Evolutionary conservation across 2,797 vertebrate species (phyloP).

Genomic region (Gouania willdenowi): DNA sequence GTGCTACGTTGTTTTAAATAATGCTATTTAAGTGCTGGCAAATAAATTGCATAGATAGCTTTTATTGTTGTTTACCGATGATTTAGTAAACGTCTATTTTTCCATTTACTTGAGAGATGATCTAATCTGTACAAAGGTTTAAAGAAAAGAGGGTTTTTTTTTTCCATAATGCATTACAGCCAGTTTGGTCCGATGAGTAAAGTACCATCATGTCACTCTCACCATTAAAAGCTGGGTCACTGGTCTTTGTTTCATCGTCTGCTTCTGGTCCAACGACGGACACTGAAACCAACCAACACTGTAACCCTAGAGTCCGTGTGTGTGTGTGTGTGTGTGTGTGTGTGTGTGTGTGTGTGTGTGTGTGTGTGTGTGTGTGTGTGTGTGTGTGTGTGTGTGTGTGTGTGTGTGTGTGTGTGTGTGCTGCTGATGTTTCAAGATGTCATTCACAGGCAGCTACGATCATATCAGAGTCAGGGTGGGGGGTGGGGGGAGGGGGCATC

Average conservation of each 20-base stretch:
- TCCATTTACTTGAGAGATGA: constrained; percentile 54
- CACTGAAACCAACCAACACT: constrained; percentile 31
- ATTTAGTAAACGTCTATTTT: constrained; percentile 72
- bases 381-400: constrained; percentile 32
- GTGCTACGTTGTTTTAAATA: constrained; percentile 47
- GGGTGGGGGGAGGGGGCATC: constrained; percentile 39
- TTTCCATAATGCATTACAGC: constrained; percentile 62
- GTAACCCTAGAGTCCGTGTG: constrained; percentile 33
- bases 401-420: constrained; percentile 37
- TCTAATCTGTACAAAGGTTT: constrained; percentile 32
- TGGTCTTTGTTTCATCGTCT: constrained; percentile 26
- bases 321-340: constrained; percentile 39
- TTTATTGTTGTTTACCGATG: constrained; percentile 62
- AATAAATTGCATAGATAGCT: constrained; percentile 58
- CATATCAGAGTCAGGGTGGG: constrained; percentile 44
- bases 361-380: constrained; percentile 37
- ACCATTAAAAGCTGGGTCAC: constrained; percentile 35
- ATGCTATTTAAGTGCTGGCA: constrained; percentile 45
- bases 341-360: constrained; percentile 39
- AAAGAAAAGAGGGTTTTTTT: constrained; percentile 26
- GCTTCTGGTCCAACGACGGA: constrained; percentile 25
- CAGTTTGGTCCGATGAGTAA: constrained; percentile 33
- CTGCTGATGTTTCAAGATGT: constrained; percentile 74
- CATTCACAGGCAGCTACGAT: constrained; percentile 68
- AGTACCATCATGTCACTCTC: constrained; percentile 16